phyloP scores from a whole-genome alignment of 2,888 invertebrate genomes.

The Luperina nickerlii region DNA sequence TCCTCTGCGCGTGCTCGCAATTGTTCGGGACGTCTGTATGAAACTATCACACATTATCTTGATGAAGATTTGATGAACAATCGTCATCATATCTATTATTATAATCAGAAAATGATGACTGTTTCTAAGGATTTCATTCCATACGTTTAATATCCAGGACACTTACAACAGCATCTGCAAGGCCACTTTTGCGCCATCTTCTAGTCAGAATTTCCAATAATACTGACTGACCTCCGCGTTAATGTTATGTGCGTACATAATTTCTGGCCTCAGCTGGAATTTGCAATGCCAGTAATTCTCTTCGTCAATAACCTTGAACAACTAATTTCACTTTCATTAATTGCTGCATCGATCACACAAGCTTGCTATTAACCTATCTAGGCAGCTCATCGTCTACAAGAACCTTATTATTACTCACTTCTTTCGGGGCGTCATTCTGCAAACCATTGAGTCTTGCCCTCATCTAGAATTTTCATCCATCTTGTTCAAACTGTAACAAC shows the following conservation, averaged over 20 bases:
- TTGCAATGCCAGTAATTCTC: conserved; percentile 18
- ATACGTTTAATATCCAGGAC: conserved; percentile 33
- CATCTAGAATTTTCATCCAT: neutral
- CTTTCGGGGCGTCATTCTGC: neutral
- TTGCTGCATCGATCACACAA: neutral
- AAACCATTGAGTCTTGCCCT: neutral
- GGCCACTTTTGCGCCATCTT: conserved; percentile 33
- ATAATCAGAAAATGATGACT: conserved; percentile 12
- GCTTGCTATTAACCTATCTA: neutral
- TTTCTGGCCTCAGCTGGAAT: conserved; percentile 11
- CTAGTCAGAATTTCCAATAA: conserved; percentile 22
- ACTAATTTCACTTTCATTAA: conserved; percentile 35
- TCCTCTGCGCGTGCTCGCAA: conserved; percentile 7
- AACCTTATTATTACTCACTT: conserved; percentile 1
- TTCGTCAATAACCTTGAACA: conserved; percentile 34
- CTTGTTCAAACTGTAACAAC: neutral
- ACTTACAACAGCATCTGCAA: conserved; percentile 37
- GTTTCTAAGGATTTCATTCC: conserved; percentile 13
- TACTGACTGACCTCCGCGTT: conserved; percentile 27
- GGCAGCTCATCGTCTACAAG: neutral
- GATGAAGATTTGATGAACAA: conserved; percentile 23
- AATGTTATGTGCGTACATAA: conserved; percentile 44
- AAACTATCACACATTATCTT: conserved; percentile 17
- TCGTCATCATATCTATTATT: conserved; percentile 12
- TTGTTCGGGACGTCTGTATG: conserved; percentile 11